Base-by-base conservation (phyloP, 2,888 invertebrate genomes). In the Drosophila formosana region DNA sequence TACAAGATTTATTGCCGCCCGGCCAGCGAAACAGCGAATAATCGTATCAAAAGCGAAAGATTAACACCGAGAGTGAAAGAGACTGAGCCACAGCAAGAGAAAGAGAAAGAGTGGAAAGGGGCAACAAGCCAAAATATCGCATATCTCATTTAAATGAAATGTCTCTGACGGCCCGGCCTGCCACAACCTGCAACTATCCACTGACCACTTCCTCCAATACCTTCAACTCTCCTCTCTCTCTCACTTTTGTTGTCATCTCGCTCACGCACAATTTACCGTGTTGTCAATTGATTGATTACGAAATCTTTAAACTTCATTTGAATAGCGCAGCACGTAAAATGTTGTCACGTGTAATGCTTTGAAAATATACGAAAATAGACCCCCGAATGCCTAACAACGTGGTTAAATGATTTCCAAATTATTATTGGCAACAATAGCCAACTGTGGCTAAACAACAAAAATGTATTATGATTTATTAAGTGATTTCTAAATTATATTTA, bases 1-100 rank as follows among this genome's bases (percentile, higher is more conserved):
- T 90, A 89, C 88, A 88, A 90, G 90, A 90, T 90, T 90, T 90
- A 90, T 91, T 81, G 80, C 89, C 76, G 76, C 72, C 66, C 52
- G 72, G 72, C 73, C 66, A 79, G 82, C 70, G 73, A 79, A 89
- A 75, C 88, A 83, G 84, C 82, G 75, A 87, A 89, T 89, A 83
- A 84, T 87, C 81, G 79, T 62, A 77, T 65, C 51, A 47, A 52
- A 53, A 18, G 47, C 47, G 43, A 66, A 37, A 67, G 37, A 62
- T 57, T 37, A 47, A 37, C 34, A 37, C 26, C 34, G 47, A 45
- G n/a, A 37, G 45, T 37, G 45, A n/a, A 23, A 18, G 6, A 32
- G 30, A 34, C 34, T 39, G 26, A 23, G 47, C 49, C 18, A 55
- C 51, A 45, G 30, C 23, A 30, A 11, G 30, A 41, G 43, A 32